These are phyloP conservation scores for Corvus moneduloides DNA, from an alignment of 2,113 vertebrate species.

Conservation along the genomic window DNA sequence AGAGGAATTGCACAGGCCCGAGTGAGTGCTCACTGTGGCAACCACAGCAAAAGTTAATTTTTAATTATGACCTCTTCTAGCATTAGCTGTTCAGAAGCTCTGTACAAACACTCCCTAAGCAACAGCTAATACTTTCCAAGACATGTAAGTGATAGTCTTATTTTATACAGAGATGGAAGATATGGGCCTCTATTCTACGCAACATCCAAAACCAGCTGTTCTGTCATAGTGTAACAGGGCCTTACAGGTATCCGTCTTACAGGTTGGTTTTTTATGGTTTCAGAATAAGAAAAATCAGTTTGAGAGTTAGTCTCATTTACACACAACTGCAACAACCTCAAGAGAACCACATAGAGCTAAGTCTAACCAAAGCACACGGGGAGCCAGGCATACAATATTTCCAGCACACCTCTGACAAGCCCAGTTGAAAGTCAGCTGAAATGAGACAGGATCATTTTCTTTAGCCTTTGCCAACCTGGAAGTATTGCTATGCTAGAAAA, in stretches of 20 bases:
- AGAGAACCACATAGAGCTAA: neutral
- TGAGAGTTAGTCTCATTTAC: neutral
- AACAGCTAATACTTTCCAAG: neutral
- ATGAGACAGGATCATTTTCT: neutral
- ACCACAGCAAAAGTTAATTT: neutral
- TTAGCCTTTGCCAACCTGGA: neutral
- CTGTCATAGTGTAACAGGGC: neutral
- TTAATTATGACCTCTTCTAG: neutral
- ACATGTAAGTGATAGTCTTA: neutral
- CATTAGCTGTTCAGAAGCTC: neutral
- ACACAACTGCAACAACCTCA: neutral
- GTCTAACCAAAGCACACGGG: rapidly evolving
- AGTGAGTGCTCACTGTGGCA: neutral
- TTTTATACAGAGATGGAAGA: neutral
- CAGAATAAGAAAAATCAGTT: neutral
- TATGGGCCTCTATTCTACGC: neutral
- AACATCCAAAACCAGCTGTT: neutral
- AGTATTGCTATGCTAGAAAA: neutral
- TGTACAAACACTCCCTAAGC: neutral
- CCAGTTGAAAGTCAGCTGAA: neutral
- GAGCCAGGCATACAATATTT: neutral
- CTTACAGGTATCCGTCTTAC: neutral
- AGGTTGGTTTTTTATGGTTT: neutral
- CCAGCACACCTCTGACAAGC: neutral
- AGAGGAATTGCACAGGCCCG: neutral